A percentile compares a stretch with the other conserved stretches of the same genome.
These are phyloP conservation scores for Microcaecilia unicolor DNA, from an alignment of 2,797 vertebrate genomes.

Conservation along the genomic window DNA sequence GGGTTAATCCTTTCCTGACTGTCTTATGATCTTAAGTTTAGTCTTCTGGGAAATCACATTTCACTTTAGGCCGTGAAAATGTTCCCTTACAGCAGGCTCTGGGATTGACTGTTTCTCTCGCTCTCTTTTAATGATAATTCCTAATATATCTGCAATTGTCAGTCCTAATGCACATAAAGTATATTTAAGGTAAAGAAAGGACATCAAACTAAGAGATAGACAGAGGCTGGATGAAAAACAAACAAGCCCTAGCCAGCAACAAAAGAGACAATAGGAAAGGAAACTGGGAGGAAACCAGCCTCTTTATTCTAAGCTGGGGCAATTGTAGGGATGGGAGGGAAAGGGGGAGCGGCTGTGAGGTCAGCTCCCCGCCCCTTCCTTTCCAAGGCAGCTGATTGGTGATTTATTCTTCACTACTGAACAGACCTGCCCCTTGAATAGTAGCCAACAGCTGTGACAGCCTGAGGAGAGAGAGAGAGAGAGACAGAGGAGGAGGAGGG, in stretches of 20 bases:
- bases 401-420: background rate
- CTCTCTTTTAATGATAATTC: too few species aligned
- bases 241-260: background rate
- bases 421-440: slow-evolving; percentile 3
- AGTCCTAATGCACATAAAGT: too few species aligned
- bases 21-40: too few species aligned
- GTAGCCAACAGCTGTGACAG: slow-evolving; percentile 9
- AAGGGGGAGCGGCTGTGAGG: background rate
- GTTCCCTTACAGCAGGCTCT: background rate
- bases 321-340: background rate
- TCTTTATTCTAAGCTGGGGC: too few species aligned
- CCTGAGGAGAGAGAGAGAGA: background rate
- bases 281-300: background rate
- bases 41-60: background rate
- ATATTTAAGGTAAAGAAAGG: too few species aligned
- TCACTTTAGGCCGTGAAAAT: background rate
- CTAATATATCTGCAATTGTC: too few species aligned
- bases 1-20: too few species aligned
- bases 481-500: slow-evolving; percentile 8
- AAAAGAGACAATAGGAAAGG: too few species aligned
- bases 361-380: background rate
- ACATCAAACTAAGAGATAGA: background rate
- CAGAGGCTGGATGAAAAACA: background rate
- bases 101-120: background rate
- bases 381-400: slow-evolving; percentile 1